phyloP scores from a whole-genome alignment of 2,888 invertebrate species.

The Chelonus formosanus region DNA sequence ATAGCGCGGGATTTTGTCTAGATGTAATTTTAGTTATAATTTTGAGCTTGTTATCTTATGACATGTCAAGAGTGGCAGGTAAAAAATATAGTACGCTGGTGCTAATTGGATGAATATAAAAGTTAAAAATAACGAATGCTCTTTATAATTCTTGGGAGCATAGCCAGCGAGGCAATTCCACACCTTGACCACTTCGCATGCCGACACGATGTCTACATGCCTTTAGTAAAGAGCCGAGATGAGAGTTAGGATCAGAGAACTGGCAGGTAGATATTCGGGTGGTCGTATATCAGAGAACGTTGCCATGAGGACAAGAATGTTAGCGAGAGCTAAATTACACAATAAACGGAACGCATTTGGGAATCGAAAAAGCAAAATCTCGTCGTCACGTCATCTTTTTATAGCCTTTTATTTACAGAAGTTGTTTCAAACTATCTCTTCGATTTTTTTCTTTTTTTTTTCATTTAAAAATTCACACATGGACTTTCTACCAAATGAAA shows the following conservation, averaged over 20 bases:
- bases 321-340: conserved; percentile 45
- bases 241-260: conserved; percentile 23
- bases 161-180: conserved; percentile 2
- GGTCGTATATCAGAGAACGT: conserved; percentile 45
- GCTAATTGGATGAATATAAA: conserved; percentile 26
- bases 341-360: conserved; percentile 41
- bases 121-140: conserved; percentile 23
- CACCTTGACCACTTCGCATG: conserved; percentile 35
- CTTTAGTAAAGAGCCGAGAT: conserved; percentile 25
- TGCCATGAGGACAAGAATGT: conserved; percentile 43
- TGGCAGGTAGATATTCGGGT: conserved; percentile 46
- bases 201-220: conserved; percentile 45
- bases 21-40: background rate
- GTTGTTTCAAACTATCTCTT: background rate
- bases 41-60: conserved; percentile 6
- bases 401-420: conserved; percentile 2
- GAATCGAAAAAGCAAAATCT: conserved; percentile 15
- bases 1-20: background rate
- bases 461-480: too few relatives aligned
- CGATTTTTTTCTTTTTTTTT: background rate
- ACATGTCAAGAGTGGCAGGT: background rate
- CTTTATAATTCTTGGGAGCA: conserved; percentile 17
- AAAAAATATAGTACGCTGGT: conserved; percentile 9
- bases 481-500: conserved; percentile 9
- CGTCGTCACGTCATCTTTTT: conserved; percentile 15